Conservation (phyloP, 2,113 vertebrate genomes). For the Pluvialis apricaria region DNA sequence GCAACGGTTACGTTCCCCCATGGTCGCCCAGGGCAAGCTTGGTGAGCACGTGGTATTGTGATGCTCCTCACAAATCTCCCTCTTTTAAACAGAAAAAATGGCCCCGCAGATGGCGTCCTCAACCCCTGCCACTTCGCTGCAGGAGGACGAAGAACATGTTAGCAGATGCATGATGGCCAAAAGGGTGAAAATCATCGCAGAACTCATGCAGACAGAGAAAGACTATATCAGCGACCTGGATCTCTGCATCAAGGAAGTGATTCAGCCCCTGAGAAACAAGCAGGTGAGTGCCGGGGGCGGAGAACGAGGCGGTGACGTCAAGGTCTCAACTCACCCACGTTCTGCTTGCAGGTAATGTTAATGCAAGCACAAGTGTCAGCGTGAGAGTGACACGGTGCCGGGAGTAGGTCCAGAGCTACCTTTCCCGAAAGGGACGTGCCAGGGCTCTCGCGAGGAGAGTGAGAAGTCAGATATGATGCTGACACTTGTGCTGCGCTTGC, state of each 20-base stretch:
- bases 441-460: background rate
- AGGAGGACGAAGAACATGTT: constrained; percentile 79
- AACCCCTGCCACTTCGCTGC: constrained; percentile 8
- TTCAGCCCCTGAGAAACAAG: constrained; percentile 83
- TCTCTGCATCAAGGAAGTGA: constrained; percentile 87
- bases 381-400: fast-evolving
- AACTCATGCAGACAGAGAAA: constrained; percentile 90
- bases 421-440: fast-evolving
- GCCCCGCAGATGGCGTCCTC: constrained; percentile 66
- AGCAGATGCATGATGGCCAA: constrained; percentile 82
- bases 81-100: constrained; percentile 87
- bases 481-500: background rate
- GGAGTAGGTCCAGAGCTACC: background rate
- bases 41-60: background rate
- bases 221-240: constrained; percentile 87
- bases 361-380: background rate
- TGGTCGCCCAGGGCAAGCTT: fast-evolving
- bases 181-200: constrained; percentile 87
- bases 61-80: background rate
- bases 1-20: background rate
- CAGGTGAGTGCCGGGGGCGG: constrained; percentile 70
- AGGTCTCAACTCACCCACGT: background rate
- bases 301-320: background rate
- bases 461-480: background rate
- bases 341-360: background rate